Evolutionary conservation across 2,888 invertebrate genomes (phyloP).

Genomic region (Schizaphis graminum): DNA sequence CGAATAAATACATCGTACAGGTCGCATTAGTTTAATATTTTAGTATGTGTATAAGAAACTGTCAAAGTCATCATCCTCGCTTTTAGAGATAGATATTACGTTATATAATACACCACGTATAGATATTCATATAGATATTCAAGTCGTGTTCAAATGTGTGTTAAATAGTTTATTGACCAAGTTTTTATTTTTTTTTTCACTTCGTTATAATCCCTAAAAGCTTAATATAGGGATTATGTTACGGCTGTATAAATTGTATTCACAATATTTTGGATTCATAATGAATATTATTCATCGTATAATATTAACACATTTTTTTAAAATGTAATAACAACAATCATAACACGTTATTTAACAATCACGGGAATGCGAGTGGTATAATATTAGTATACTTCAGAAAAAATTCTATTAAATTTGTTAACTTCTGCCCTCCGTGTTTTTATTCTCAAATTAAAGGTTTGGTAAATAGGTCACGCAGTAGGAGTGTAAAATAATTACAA

Average conservation of each 20-base stretch:
- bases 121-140: neutral
- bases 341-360: neutral
- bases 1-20: neutral
- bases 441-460: neutral
- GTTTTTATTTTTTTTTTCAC: neutral
- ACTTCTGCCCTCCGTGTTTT: neutral
- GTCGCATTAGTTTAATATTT: neutral
- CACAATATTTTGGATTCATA: neutral
- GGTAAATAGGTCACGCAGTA: neutral
- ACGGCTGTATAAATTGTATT: neutral
- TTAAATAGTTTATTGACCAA: neutral
- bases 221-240: neutral
- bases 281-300: neutral
- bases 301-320: neutral
- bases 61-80: neutral
- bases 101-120: neutral
- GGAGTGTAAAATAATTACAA: neutral
- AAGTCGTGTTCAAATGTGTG: neutral
- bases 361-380: neutral
- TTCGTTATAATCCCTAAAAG: neutral
- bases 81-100: neutral
- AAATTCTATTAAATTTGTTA: neutral
- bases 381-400: neutral
- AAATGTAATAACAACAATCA: neutral
- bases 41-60: neutral